Evolutionary conservation across 2,797 vertebrate genomes (phyloP).

Genomic region (Fringilla coelebs): DNA sequence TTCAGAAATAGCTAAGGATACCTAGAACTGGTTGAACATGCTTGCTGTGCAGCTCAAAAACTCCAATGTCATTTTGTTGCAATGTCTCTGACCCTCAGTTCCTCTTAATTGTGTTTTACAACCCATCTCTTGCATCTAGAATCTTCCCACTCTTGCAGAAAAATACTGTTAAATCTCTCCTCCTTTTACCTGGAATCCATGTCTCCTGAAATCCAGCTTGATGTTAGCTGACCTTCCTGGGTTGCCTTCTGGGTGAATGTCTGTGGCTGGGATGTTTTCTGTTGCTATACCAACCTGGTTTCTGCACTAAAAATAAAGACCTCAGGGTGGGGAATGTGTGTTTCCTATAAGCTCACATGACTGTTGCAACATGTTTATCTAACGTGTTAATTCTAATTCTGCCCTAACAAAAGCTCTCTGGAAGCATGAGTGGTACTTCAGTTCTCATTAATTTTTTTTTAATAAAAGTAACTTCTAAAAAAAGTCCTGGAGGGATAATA

Average conservation of each 20-base stretch:
- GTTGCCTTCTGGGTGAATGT: not conserved
- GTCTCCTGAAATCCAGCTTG: not conserved
- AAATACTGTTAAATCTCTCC: not conserved
- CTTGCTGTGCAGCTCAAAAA: not conserved
- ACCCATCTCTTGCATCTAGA: not conserved
- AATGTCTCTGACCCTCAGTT: not conserved
- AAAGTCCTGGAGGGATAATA: not conserved
- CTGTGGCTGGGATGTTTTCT: not conserved
- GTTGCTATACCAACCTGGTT: constrained; percentile 14
- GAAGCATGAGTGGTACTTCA: not conserved
- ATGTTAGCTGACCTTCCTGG: not conserved
- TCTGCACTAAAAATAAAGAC: constrained; percentile 13
- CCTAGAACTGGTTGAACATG: not conserved
- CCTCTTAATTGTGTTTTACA: not conserved
- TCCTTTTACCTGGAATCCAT: not conserved
- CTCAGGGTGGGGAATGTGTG: not conserved
- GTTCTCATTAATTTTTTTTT: not conserved
- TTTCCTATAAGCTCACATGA: not conserved
- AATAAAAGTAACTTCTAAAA: not conserved
- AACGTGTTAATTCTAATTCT: not conserved
- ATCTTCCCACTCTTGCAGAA: not conserved
- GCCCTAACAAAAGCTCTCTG: not conserved
- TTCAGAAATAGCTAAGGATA: not conserved
- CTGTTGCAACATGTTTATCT: not conserved
- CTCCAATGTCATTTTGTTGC: not conserved